Conservation (phyloP, 2,797 vertebrate species). For the Artibeus lituratus region DNA sequence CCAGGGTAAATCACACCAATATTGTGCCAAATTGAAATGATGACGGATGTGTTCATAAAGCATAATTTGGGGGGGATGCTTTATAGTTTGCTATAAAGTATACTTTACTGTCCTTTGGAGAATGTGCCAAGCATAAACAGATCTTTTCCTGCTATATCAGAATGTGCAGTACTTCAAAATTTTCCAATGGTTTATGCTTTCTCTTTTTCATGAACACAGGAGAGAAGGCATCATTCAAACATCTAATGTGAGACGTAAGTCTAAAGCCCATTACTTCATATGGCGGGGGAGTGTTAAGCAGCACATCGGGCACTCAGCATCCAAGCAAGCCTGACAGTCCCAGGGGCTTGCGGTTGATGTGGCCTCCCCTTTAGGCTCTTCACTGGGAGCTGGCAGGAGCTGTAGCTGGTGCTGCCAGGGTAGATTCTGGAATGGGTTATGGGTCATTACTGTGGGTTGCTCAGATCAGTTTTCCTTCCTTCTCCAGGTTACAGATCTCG, state of each 20-base stretch:
- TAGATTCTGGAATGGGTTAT: neutral
- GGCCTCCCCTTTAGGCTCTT: neutral
- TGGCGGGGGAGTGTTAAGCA: neutral
- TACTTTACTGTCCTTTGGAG: conserved; percentile 32
- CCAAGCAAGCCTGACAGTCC: neutral
- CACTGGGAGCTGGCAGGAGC: neutral
- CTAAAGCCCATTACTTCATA: neutral
- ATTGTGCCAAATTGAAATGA: conserved; percentile 15
- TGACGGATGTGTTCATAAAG: conserved; percentile 9
- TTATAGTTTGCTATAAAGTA: conserved; percentile 37
- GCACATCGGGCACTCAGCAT: too few relatives aligned
- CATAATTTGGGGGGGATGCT: neutral
- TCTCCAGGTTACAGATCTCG: neutral
- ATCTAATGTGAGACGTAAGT: neutral
- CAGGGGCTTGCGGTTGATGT: neutral
- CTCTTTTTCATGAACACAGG: neutral
- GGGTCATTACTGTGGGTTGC: neutral
- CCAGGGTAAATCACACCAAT: conserved; percentile 28
- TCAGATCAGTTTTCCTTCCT: neutral
- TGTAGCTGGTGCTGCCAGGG: neutral
- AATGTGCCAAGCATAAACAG: conserved; percentile 27
- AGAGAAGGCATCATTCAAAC: neutral
- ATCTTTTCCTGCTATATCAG: neutral
- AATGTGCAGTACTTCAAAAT: conserved; percentile 4
- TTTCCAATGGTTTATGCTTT: neutral